Base-by-base conservation (phyloP, 1,140 invertebrate species). In the Tachypleus tridentatus region DNA sequence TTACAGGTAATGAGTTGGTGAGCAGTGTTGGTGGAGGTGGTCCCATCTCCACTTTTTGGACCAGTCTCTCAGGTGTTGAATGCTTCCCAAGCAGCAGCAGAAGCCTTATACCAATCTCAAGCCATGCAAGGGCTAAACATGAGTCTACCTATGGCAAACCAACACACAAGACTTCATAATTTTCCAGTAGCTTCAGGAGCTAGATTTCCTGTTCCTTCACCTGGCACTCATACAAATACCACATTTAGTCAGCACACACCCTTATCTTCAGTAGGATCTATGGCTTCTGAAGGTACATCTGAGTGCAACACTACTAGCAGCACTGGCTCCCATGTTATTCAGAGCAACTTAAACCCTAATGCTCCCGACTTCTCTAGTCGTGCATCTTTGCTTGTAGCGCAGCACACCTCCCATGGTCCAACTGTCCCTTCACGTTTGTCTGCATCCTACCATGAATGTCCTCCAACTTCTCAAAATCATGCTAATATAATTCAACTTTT, bases 271-370 rank as follows among this genome's bases (percentile, higher is more conserved):
- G 64, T 68, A 48, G 67, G 67, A 48, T 57, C 60, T 49, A 57
- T 67, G 7, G 10, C 65, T 4, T 64, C 61, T 4, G 67, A 68
- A 58, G 59, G 61, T 29, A 11, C 57, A 8, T 54, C 49, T 49
- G 29, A 29, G 29, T 29, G 29, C 29, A 29, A 29, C 29, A 29
- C 29, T 29, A 29, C 29, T 29, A 29, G 29, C 29, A 29, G 29
- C 29, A 29, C 29, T 29, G 29, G 29, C 29, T 29, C 29, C 29
- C 68, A 65, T 50, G 67, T 69, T 60, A 77, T 80, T 50, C 77
- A 79, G 65, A 91, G 88, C 52, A 82, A 88, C 60, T 80, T 93
- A 60, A 93, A 93, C 79, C 90, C 90, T 3, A 85, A 90, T 72
- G 90, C 91, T 29, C 89, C 89, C 3, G 89, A 92, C 76, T 93